These are phyloP conservation scores for Eclectus roratus DNA, from an alignment of 2,113 vertebrate species.

Conservation along the genomic window DNA sequence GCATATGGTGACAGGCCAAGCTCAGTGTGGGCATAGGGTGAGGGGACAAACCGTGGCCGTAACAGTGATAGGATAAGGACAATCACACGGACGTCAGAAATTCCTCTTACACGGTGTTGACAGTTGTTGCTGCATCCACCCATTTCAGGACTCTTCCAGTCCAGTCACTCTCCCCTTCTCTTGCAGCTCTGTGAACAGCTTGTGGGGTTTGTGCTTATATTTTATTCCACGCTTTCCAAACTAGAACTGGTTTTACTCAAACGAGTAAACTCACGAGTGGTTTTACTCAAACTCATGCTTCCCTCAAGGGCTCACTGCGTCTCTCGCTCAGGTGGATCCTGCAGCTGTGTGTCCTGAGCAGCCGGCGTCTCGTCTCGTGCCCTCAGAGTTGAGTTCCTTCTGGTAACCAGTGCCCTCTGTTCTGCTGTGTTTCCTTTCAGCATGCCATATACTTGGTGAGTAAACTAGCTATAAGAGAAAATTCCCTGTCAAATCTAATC, in stretches of 20 bases:
- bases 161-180: neutral
- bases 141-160: neutral
- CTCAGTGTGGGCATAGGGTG: neutral
- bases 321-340: neutral
- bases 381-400: neutral
- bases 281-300: neutral
- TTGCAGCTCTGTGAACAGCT: neutral
- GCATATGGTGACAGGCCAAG: neutral
- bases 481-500: neutral
- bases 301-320: neutral
- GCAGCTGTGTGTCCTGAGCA: neutral
- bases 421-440: neutral
- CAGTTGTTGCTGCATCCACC: neutral
- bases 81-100: neutral
- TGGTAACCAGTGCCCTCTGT: rapidly evolving
- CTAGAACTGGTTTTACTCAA: neutral
- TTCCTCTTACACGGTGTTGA: too few relatives aligned
- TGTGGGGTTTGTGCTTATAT: neutral
- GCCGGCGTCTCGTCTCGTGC: rapidly evolving
- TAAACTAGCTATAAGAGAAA: neutral
- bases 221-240: neutral
- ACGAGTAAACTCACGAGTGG: neutral
- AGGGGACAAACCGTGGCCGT: neutral
- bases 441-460: neutral
- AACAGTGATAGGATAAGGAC: neutral